phyloP scores from a whole-genome alignment of 2,113 vertebrate species.

The Perca fluviatilis region DNA sequence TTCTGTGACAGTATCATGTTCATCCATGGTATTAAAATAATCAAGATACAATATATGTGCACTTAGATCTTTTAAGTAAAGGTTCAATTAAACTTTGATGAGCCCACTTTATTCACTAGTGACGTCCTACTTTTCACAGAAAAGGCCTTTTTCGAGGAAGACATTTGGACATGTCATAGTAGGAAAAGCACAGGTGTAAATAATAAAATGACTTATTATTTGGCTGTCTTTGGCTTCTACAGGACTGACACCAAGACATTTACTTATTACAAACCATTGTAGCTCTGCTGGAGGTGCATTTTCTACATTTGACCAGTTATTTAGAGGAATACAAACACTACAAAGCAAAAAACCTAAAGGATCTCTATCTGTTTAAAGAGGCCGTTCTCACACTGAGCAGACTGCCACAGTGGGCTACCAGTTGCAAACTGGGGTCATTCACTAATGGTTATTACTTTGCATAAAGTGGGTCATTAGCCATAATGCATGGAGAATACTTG shows the following conservation, averaged over 20 bases:
- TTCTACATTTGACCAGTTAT: neutral
- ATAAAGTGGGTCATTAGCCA: neutral
- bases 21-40: neutral
- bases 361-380: neutral
- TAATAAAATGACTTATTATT: neutral
- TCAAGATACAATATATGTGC: neutral
- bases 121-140: neutral
- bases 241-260: neutral
- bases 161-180: neutral
- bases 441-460: neutral
- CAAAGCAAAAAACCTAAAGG: neutral
- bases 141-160: neutral
- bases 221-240: neutral
- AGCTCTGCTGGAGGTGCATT: neutral
- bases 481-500: conserved; percentile 1
- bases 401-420: neutral
- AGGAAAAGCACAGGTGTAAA: neutral
- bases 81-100: neutral
- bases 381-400: neutral
- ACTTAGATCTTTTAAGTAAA: neutral
- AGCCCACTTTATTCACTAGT: neutral
- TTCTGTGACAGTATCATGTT: neutral
- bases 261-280: neutral
- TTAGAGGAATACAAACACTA: neutral
- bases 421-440: neutral